Evolutionary conservation across 2,888 invertebrate species (phyloP).

Genomic region (Epistrophe grossulariae): DNA sequence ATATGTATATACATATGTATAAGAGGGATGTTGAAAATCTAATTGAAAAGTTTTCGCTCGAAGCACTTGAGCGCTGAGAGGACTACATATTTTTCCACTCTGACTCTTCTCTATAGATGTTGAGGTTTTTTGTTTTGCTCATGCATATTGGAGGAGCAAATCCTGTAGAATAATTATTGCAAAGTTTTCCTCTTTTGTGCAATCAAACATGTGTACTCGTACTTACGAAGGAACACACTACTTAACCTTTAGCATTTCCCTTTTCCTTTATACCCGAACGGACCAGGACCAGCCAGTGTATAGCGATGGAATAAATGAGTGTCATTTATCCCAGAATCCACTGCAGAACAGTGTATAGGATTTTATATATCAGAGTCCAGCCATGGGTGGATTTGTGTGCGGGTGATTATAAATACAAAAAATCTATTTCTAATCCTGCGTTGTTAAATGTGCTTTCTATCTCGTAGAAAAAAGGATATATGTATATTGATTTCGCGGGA

Average conservation of each 20-base stretch:
- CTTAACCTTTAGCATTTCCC: constrained; percentile 67
- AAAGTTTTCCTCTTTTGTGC: constrained; percentile 62
- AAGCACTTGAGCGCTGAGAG: constrained; percentile 55
- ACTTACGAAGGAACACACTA: constrained; percentile 51
- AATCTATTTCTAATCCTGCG: background rate
- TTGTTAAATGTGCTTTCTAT: background rate
- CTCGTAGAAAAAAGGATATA: accelerated
- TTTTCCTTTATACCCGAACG: constrained; percentile 22
- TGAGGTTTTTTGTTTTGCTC: constrained; percentile 58
- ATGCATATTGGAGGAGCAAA: constrained; percentile 67
- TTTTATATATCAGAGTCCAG: background rate
- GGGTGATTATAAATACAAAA: background rate
- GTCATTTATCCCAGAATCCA: constrained; percentile 52
- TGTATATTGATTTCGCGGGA: no score
- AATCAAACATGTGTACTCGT: constrained; percentile 52
- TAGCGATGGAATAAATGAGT: constrained; percentile 53
- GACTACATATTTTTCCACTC: constrained; percentile 44
- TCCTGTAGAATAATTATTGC: constrained; percentile 70
- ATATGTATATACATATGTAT: background rate
- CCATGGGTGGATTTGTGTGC: constrained; percentile 18
- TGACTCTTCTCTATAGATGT: constrained; percentile 11
- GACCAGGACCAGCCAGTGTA: background rate
- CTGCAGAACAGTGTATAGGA: background rate
- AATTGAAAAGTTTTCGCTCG: constrained; percentile 71
- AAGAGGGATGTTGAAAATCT: constrained; percentile 70